Conservation (phyloP, 2,113 vertebrate species). For the Trematocara marginatum region DNA sequence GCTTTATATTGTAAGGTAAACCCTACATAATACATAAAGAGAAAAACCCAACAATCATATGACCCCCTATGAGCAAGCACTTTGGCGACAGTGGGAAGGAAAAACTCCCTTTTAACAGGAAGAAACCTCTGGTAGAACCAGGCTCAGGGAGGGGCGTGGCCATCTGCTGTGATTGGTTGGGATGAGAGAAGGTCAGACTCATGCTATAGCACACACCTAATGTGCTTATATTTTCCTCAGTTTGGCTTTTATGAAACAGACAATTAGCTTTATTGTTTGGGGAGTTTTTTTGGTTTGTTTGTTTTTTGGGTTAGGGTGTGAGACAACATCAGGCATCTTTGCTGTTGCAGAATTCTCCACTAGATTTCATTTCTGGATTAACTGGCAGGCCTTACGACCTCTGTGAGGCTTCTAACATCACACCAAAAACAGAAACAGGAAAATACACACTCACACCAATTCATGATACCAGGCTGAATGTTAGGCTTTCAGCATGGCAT, state of each 20-base stretch:
- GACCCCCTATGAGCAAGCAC: background rate
- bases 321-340: background rate
- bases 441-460: background rate
- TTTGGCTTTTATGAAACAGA: background rate
- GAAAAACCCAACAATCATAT: background rate
- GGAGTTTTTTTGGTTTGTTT: background rate
- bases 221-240: background rate
- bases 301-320: background rate
- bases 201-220: background rate
- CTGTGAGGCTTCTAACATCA: background rate
- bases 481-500: background rate
- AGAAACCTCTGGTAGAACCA: background rate
- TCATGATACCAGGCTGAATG: background rate
- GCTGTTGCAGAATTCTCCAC: background rate
- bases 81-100: background rate
- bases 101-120: background rate
- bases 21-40: background rate
- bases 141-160: background rate
- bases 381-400: background rate
- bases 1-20: background rate
- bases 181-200: background rate
- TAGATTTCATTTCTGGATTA: background rate
- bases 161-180: accelerated
- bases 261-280: background rate
- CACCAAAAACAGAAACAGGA: background rate